A percentile compares a stretch with the other conserved stretches of the same genome.
phyloP scores from a whole-genome alignment of 1,140 invertebrate genomes.

The Maconellicoccus hirsutus region DNA sequence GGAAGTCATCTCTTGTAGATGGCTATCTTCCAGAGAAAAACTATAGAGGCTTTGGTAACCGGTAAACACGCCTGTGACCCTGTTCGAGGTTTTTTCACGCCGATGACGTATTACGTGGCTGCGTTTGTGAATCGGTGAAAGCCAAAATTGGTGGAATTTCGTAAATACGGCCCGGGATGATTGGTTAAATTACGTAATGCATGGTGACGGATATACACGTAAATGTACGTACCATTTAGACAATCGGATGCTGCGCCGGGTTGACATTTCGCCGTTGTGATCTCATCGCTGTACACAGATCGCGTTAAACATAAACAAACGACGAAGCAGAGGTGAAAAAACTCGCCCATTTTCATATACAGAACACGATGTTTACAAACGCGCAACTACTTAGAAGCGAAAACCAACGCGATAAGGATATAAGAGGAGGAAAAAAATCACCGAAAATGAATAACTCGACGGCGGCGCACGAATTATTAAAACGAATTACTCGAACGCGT shows the following conservation, averaged over 20 bases:
- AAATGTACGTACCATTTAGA: neutral
- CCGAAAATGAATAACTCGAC: no score
- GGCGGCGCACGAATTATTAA: no score
- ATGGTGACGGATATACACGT: neutral
- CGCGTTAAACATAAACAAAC: neutral
- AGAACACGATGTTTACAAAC: neutral
- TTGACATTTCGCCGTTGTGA: no score
- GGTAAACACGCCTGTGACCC: no score
- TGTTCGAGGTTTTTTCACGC: no score
- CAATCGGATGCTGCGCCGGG: neutral
- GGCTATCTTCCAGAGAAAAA: no score
- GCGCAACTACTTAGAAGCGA: neutral
- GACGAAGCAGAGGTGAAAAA: neutral
- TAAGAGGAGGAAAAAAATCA: neutral
- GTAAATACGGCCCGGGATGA: neutral
- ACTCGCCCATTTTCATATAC: neutral
- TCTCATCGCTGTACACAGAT: neutral
- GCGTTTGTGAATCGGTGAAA: neutral
- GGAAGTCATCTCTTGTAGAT: no score
- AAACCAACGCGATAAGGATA: neutral
- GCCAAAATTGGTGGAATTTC: neutral
- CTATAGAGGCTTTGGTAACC: no score
- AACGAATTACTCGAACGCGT: no score
- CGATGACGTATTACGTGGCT: no score
- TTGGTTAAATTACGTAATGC: neutral